Evolutionary conservation across 2,113 vertebrate genomes (phyloP).

Genomic region (Salvelinus fontinalis): DNA sequence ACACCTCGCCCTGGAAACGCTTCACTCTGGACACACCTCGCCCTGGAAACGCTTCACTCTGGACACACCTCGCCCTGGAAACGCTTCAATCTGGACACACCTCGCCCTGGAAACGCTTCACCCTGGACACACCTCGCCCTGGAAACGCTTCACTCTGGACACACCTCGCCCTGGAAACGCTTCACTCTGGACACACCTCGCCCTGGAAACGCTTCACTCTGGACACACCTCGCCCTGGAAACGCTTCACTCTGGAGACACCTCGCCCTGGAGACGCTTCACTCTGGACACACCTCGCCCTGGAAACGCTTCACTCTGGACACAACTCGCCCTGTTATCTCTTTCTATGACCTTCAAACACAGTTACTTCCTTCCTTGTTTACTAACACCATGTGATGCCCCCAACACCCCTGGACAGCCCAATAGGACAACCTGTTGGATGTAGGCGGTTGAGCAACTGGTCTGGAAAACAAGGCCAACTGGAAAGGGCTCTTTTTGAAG

Average conservation of each 20-base stretch:
- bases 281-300: not conserved
- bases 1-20: not conserved
- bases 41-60: not conserved
- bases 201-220: not conserved
- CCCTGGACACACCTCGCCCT: not conserved
- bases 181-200: too few species aligned
- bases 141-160: not conserved
- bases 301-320: not conserved
- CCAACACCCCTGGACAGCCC: not conserved
- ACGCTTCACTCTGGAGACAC: not conserved
- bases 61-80: not conserved
- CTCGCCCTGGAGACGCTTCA: not conserved
- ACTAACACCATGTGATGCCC: not conserved
- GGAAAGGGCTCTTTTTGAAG: conserved; percentile 1
- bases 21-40: too few species aligned
- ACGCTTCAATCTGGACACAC: too few species aligned
- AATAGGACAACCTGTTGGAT: conserved; percentile 19
- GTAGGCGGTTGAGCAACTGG: conserved; percentile 36
- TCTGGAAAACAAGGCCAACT: conserved; percentile 17
- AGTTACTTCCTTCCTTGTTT: not conserved
- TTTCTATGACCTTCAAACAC: conserved; percentile 3
- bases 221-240: not conserved
- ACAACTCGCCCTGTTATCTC: not conserved
- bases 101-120: not conserved
- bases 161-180: not conserved